These are phyloP conservation scores for Cheilosia impressa DNA, from an alignment of 2,888 invertebrate genomes.

Conservation along the genomic window DNA sequence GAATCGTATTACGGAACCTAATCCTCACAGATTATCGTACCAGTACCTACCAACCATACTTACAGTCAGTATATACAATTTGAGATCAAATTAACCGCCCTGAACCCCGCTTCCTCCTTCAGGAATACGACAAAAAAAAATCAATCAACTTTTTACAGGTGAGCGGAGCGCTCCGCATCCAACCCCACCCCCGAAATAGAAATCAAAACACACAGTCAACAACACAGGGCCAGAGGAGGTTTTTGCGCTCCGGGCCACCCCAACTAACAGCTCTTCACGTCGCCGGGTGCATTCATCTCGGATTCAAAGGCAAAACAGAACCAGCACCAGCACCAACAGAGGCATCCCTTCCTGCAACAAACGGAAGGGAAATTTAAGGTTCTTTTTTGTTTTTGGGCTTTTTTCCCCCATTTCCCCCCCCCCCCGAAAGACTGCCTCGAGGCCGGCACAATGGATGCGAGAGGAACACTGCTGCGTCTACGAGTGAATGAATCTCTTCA, in stretches of 20 bases:
- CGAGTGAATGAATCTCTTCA: conserved; percentile 55
- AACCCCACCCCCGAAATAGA: conserved; percentile 21
- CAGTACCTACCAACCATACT: neutral
- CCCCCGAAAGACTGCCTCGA: conserved; percentile 52
- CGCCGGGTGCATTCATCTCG: conserved; percentile 59
- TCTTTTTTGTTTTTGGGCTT: conserved; percentile 52
- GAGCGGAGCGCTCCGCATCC: conserved; percentile 35
- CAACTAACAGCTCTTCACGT: conserved; percentile 45
- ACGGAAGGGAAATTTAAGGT: conserved; percentile 73
- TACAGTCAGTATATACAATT: neutral
- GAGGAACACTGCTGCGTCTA: conserved; percentile 47
- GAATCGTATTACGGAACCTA: neutral
- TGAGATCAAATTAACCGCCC: conserved; percentile 28
- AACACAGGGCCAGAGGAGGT: conserved; percentile 40
- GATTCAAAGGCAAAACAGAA: conserved; percentile 58
- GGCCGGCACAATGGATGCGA: conserved; percentile 58
- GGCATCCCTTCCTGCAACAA: conserved; percentile 63
- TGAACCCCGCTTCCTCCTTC: conserved; percentile 9
- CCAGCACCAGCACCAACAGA: conserved; percentile 15
- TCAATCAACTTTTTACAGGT: conserved; percentile 68
- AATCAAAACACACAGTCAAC: conserved; percentile 54
- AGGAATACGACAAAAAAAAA: conserved; percentile 41
- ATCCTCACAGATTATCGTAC: neutral
- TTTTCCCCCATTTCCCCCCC: conserved; percentile 39
- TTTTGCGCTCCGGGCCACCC: conserved; percentile 50